These are phyloP conservation scores for Triops longicaudatus DNA, from an alignment of 1,140 invertebrate species.

Conservation along the genomic window DNA sequence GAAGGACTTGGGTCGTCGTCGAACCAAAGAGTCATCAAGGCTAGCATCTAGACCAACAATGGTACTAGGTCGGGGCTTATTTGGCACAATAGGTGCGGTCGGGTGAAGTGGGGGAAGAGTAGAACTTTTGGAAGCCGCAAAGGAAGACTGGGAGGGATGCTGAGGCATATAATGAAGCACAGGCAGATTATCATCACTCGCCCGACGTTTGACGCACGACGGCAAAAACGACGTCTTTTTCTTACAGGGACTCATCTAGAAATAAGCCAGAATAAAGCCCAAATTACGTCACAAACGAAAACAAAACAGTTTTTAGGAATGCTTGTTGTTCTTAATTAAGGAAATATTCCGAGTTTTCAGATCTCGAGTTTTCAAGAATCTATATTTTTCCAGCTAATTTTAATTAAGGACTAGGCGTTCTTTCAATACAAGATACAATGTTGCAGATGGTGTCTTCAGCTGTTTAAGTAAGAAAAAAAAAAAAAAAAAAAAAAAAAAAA, in stretches of 20 bases:
- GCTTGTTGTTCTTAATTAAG: too few relatives aligned
- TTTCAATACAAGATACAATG: too few relatives aligned
- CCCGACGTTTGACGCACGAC: slow-evolving; percentile 63
- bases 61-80: slow-evolving; percentile 19
- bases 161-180: slow-evolving; percentile 69
- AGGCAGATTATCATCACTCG: slow-evolving; percentile 33
- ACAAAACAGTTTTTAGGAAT: neutral
- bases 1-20: slow-evolving; percentile 61
- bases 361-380: too few relatives aligned
- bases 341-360: too few relatives aligned
- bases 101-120: slow-evolving; percentile 43
- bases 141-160: slow-evolving; percentile 52
- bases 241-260: slow-evolving; percentile 46
- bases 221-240: slow-evolving; percentile 55
- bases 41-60: slow-evolving; percentile 5
- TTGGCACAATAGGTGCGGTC: slow-evolving; percentile 30
- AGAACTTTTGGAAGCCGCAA: slow-evolving; percentile 29
- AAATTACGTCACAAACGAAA: neutral
- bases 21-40: slow-evolving; percentile 52
- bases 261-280: neutral
- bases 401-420: too few relatives aligned
- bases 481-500: too few relatives aligned
- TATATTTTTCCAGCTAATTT: too few relatives aligned
- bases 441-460: too few relatives aligned
- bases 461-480: too few relatives aligned